Evolutionary conservation across 2,888 invertebrate species (phyloP), one percentile per base, ranked within the genome.

Genomic region (Harpagoxenus sublaevis): DNA sequence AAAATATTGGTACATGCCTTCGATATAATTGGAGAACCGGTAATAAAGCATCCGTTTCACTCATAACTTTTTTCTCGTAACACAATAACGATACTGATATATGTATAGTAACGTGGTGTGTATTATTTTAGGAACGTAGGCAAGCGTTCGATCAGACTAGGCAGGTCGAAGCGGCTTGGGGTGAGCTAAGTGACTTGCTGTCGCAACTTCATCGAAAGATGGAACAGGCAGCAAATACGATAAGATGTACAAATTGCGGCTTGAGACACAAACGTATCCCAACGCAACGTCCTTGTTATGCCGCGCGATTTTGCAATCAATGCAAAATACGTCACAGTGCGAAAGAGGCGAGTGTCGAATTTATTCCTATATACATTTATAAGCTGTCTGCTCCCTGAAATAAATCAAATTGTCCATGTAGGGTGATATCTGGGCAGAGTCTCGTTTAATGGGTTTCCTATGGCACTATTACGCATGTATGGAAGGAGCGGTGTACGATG

Each of bases 341-440:
- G 62, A 97, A 98, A 95, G 98, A 98, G 96, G 98, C 97, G 93
- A 91, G 89, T 88, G 28, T 81, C 53, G 39, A 65, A 28, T 23
- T 42, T 28, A 31, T 57, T 71, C 57, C 6, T 68, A 57, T 60
- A 57, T 28, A 39, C 23, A n/a, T 10, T 60, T 71, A 28, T 51
- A 1, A n/a, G 4, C 3, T 23, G 12, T 51, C 28, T 6, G 3
- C n/a, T 42, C 6, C 0, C 28, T 45, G 2, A 60, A 45, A 23
- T 57, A 9, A 70, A 79, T 70, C 12, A 12, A 45, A 68, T 4
- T 10, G 12, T 68, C 6, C 9, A 3, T 66, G 62, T 94, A 98
- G 98, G 99, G 99, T 85, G 99, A 99, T 95, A 98, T 99, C 92
- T 99, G 99, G 99, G 99, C 99, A 68, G 99, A 99, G 95, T 98